Evolutionary conservation across 2,113 vertebrate genomes (phyloP).

Genomic region (Piprites chloris): DNA sequence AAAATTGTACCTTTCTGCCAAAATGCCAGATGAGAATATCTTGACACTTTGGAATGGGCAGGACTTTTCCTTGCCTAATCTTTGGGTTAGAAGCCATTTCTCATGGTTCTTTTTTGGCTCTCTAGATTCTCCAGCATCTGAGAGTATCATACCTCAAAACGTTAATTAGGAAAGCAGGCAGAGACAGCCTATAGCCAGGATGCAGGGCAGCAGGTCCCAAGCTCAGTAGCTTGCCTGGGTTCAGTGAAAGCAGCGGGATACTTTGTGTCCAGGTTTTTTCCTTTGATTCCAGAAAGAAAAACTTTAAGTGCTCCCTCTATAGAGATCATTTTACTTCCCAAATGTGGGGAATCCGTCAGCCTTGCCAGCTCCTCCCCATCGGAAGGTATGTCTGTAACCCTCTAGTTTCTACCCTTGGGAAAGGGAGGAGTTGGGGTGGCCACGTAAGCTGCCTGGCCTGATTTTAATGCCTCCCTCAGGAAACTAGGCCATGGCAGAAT

Average conservation of each 20-base stretch:
- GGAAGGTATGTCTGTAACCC: conserved; percentile 36
- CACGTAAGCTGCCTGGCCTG: conserved; percentile 50
- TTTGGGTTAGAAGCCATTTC: not conserved
- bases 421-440: conserved; percentile 58
- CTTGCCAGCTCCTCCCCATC: conserved; percentile 30
- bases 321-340: not conserved
- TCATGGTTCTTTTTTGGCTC: not conserved
- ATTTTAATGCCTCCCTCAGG: conserved; percentile 18
- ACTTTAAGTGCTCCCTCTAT: not conserved
- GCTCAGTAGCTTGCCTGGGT: not conserved
- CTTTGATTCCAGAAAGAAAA: not conserved
- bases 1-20: conserved; percentile 6
- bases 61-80: not conserved
- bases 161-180: not conserved
- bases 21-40: conserved; percentile 12
- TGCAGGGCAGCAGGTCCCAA: not conserved
- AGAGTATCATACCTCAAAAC: not conserved
- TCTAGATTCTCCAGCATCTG: not conserved
- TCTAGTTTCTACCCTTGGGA: conserved; percentile 33
- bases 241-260: not conserved
- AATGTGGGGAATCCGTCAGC: not conserved
- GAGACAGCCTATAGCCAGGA: not conserved
- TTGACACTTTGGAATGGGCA: not conserved
- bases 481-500: not conserved
- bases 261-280: not conserved